These are phyloP conservation scores for Nylanderia fulva DNA, from an alignment of 1,140 invertebrate species.

Conservation along the genomic window DNA sequence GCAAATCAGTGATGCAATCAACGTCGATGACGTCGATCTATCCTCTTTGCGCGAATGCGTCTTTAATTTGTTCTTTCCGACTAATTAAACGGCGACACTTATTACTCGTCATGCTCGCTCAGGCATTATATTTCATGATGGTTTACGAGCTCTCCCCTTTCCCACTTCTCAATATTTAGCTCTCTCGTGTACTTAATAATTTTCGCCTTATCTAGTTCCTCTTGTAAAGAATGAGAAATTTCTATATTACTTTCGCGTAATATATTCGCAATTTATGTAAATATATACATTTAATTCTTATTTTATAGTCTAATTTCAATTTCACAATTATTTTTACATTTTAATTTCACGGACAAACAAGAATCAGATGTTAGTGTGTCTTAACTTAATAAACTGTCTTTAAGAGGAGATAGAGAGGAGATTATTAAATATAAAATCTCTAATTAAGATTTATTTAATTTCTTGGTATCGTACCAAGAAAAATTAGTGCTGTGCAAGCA, in stretches of 20 bases:
- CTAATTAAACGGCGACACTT: constrained; percentile 58
- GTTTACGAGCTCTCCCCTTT: not conserved
- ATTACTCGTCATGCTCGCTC: constrained; percentile 43
- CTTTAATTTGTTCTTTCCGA: constrained; percentile 29
- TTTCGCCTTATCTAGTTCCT: not conserved
- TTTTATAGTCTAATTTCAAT: no score
- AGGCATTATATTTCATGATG: not conserved
- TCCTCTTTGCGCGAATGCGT: constrained; percentile 20
- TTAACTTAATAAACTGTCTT: no score
- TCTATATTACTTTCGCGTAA: not conserved
- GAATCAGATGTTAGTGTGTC: no score
- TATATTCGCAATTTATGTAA: not conserved
- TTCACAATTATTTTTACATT: no score
- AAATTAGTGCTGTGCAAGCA: no score
- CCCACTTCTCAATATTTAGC: constrained; percentile 1
- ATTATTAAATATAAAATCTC: no score
- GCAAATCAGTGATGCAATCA: not conserved
- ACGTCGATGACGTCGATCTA: not conserved
- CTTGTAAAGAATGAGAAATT: not conserved
- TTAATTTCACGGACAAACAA: no score
- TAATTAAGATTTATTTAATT: no score
- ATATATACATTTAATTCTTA: no score
- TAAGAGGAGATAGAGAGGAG: no score
- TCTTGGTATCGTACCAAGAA: no score
- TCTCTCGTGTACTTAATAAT: not conserved